Evolutionary conservation across 1,140 invertebrate species (phyloP).

Genomic region (Halesus radiatus): DNA sequence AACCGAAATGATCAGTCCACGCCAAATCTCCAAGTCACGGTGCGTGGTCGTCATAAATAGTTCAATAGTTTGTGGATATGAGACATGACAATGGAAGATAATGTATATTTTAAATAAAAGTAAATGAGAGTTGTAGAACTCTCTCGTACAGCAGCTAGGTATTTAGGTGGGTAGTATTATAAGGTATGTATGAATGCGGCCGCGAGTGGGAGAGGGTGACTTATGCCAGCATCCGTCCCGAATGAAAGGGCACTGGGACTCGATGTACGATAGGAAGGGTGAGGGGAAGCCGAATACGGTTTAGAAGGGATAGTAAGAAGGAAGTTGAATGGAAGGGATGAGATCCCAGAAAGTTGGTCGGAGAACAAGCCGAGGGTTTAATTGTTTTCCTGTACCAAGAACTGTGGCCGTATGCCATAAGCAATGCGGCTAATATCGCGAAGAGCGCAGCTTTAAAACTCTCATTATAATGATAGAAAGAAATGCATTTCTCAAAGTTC

Average conservation of each 20-base stretch:
- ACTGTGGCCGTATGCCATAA: conserved; percentile 52
- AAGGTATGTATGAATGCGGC: not conserved
- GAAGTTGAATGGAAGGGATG: conserved; percentile 42
- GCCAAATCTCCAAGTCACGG: no score
- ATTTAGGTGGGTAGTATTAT: no score
- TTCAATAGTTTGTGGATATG: no score
- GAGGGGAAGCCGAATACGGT: not conserved
- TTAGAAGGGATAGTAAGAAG: conserved; percentile 11
- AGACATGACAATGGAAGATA: no score
- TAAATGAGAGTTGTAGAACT: no score
- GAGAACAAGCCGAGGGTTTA: conserved; percentile 62
- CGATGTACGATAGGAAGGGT: no score
- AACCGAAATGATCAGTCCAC: no score
- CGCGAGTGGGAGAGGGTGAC: conserved; percentile 20
- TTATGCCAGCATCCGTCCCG: conserved; percentile 25
- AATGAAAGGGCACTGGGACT: conserved; percentile 7
- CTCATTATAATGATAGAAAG: conserved; percentile 44
- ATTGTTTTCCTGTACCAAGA: conserved; percentile 63
- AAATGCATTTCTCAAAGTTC: conserved; percentile 42
- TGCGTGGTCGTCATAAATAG: no score
- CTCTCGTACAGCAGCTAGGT: no score
- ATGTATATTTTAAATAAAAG: no score
- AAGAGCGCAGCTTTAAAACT: conserved; percentile 36
- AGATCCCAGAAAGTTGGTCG: conserved; percentile 49
- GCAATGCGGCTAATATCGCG: conserved; percentile 51